Evolutionary conservation across 2,888 invertebrate genomes (phyloP).

Genomic region (Cylloceria caligata): DNA sequence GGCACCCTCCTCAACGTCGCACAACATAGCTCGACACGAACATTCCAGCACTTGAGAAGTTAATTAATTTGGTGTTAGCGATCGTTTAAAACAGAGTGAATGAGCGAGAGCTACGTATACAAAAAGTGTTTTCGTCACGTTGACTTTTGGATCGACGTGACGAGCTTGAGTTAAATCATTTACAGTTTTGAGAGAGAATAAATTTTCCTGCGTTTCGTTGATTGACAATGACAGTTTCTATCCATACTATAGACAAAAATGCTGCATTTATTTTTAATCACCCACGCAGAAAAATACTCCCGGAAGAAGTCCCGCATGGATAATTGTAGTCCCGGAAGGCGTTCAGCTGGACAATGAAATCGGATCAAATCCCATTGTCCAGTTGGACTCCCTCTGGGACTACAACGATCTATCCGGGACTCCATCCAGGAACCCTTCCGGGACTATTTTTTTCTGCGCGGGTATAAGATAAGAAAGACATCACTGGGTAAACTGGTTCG

Average conservation of each 20-base stretch:
- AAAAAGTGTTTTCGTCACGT: not conserved
- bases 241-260: not conserved
- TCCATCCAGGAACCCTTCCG: too few species aligned
- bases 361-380: too few species aligned
- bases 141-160: not conserved
- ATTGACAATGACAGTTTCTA: slow-evolving; percentile 15
- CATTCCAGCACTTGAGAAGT: slow-evolving; percentile 51
- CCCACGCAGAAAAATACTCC: too few species aligned
- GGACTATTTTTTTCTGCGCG: too few species aligned
- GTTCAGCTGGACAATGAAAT: too few species aligned
- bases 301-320: too few species aligned
- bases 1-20: slow-evolving; percentile 5
- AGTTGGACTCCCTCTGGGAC: too few species aligned
- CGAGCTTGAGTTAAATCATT: slow-evolving; percentile 30
- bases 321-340: too few species aligned
- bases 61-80: slow-evolving; percentile 61
- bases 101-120: not conserved
- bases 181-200: not conserved
- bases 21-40: not conserved
- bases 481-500: too few species aligned
- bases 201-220: slow-evolving; percentile 7
- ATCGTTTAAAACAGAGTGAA: slow-evolving; percentile 41
- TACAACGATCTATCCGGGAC: too few species aligned
- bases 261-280: slow-evolving; percentile 2
- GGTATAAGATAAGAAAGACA: too few species aligned